Percentiles rank a stretch among this genome's conserved stretches.
phyloP scores from a whole-genome alignment of 1,140 invertebrate species.

The Stegodyphus dumicola region DNA sequence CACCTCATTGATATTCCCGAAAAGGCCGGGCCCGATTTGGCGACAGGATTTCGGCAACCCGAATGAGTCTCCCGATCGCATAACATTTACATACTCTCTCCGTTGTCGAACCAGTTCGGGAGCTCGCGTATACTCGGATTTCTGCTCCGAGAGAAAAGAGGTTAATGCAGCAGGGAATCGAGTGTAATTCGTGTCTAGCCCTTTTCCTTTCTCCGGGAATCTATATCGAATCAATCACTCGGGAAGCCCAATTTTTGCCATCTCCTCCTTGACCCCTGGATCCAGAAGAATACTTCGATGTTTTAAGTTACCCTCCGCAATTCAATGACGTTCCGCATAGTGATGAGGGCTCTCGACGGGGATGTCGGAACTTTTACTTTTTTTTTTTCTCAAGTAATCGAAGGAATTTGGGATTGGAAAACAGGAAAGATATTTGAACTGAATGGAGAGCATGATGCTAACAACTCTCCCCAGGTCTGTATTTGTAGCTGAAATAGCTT shows the following conservation, averaged over 20 bases:
- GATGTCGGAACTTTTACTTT: too few relatives aligned
- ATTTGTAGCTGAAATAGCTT: too few relatives aligned
- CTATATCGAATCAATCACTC: conserved; percentile 59
- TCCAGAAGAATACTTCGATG: not conserved
- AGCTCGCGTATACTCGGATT: conserved; percentile 16
- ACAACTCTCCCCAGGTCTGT: too few relatives aligned
- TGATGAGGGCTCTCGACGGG: conserved; percentile 10
- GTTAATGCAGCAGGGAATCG: conserved; percentile 49
- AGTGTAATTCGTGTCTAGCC: conserved; percentile 48
- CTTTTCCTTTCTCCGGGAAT: conserved; percentile 25
- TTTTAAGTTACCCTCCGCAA: not conserved
- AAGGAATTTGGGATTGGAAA: too few relatives aligned
- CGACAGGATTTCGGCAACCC: conserved; percentile 45
- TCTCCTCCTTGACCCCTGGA: conserved; percentile 10
- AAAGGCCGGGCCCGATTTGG: conserved; percentile 6
- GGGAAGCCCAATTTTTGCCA: conserved; percentile 38
- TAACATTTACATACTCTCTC: conserved; percentile 54
- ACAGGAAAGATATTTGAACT: too few relatives aligned
- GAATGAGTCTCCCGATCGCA: conserved; percentile 8
- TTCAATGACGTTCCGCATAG: conserved; percentile 45
- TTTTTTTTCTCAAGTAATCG: too few relatives aligned
- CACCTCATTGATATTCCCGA: not conserved
- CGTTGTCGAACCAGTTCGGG: conserved; percentile 31
- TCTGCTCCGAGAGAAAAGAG: conserved; percentile 43
- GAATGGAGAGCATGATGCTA: too few relatives aligned